Evolutionary conservation across 2,888 invertebrate species (phyloP), one percentile per base, ranked within the genome.

Genomic region (Ischnura elegans): DNA sequence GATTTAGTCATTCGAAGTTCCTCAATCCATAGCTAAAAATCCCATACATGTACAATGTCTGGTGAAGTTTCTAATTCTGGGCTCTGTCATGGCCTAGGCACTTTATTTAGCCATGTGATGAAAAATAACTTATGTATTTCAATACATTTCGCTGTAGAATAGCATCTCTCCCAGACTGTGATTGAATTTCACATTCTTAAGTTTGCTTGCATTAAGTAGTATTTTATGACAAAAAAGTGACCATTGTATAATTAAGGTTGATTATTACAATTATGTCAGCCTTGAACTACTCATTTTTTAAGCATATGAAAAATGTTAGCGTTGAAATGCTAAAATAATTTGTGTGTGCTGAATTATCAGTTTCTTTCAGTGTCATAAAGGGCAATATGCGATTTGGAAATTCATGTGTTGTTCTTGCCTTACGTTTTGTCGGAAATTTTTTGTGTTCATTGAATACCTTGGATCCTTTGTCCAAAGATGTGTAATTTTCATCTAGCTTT

Each of bases 131-230:
- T 10, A 43, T 42, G 61, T 61, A 45, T 43, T 90, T 42, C 10
- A 76, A 66, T 66, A 90, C n/a, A 61, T 90, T 90, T 61, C 61
- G 43, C 61, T 61, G 29, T 61, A 61, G 43, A 61, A 55, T 43
- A 90, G 43, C 43, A 10, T 45, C 43, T 90, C 25, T 66, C 61
- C 61, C 55, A 25, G 87, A 87, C 87, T 90, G 61, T 90, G 61
- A 90, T 66, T 90, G n/a, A 61, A 61, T 42, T 61, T 90, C 61
- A 61, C 43, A n/a, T 90, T n/a, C 13, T 61, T 90, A n/a, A 10
- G 66, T 66, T 61, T 29, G 25, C 13, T 45, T 46, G 86, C 45
- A 45, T 10, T 8, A 86, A n/a, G 36, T 61, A 90, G 55, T 25
- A 42, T 61, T 87, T 61, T 76, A 36, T 36, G 25, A 36, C 3